Percentiles rank a stretch among this genome's conserved stretches.
Conservation (phyloP, 2,113 vertebrate genomes). For the Phalacrocorax aristotelis region DNA sequence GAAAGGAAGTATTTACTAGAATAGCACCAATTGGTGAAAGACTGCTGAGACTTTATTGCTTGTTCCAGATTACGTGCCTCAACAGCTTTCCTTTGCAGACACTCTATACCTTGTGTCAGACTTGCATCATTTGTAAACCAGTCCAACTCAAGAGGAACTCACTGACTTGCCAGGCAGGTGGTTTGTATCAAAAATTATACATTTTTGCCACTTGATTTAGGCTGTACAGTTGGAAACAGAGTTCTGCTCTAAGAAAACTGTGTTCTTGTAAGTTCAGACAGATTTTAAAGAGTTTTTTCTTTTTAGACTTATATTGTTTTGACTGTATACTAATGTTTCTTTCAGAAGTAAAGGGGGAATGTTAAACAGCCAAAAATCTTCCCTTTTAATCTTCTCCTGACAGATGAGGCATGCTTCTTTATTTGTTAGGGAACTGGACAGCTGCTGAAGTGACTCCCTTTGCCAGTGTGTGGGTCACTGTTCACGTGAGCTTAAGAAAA, state of each 20-base stretch:
- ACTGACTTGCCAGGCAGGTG: background rate
- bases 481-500: background rate
- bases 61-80: background rate
- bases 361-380: background rate
- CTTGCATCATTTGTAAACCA: background rate
- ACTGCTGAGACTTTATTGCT: background rate
- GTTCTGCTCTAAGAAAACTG: background rate
- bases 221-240: background rate
- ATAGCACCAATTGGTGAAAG: background rate
- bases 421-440: background rate
- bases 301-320: background rate
- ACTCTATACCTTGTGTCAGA: background rate
- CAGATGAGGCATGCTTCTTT: background rate
- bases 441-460: background rate
- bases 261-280: background rate
- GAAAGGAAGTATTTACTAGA: background rate
- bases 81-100: background rate
- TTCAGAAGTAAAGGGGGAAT: background rate
- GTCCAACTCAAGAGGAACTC: background rate
- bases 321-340: background rate
- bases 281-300: background rate
- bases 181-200: background rate
- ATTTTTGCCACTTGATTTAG: background rate
- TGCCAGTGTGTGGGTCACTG: background rate
- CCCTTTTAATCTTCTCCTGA: background rate